These are phyloP conservation scores for Podabrus alpinus DNA, from an alignment of 2,888 invertebrate species.

Conservation along the genomic window DNA sequence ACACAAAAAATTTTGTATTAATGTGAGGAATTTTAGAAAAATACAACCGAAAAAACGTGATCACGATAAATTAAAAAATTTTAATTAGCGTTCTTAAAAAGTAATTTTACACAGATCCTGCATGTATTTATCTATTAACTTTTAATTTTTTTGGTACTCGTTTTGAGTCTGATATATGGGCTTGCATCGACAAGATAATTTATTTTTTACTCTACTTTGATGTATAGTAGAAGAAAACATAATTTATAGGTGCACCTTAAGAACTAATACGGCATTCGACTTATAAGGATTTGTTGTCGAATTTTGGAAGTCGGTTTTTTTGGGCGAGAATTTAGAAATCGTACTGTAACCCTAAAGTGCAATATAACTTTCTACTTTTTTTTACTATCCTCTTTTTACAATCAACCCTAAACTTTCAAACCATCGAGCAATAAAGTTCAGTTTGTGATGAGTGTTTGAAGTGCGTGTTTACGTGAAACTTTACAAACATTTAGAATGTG, in stretches of 20 bases:
- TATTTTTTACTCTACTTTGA: neutral
- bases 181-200: neutral
- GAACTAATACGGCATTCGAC: neutral
- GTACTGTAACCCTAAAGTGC: conserved; percentile 19
- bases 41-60: neutral
- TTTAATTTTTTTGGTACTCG: neutral
- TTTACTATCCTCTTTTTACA: conserved; percentile 17
- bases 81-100: neutral
- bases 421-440: conserved; percentile 2
- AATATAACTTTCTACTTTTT: conserved; percentile 28
- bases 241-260: neutral
- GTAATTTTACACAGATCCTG: neutral
- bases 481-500: neutral
- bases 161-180: neutral
- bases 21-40: neutral
- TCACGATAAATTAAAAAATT: neutral
- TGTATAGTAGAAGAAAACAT: neutral
- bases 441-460: conserved; percentile 8
- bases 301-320: neutral
- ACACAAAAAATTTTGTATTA: neutral
- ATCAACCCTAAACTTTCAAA: conserved; percentile 31
- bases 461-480: conserved; percentile 8
- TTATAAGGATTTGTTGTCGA: neutral
- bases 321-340: conserved; percentile 14
- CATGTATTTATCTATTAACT: neutral